Evolutionary conservation across 2,797 vertebrate species (phyloP).

Genomic region (Enteromius fasciolatus): DNA sequence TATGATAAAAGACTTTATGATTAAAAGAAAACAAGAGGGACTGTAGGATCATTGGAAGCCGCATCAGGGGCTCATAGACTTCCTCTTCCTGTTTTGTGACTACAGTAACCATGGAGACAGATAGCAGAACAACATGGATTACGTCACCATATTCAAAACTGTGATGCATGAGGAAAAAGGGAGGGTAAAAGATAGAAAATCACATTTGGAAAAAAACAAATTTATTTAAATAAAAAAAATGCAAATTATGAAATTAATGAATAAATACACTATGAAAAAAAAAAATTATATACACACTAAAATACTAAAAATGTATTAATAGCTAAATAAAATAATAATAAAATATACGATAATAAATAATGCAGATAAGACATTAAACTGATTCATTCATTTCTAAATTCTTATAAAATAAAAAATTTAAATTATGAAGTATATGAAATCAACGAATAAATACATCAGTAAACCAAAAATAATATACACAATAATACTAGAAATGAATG

Average conservation of each 20-base stretch:
- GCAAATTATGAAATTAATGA: not conserved
- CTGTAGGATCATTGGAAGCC: not conserved
- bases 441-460: too few species aligned
- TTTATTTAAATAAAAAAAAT: not conserved
- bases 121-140: constrained; percentile 18
- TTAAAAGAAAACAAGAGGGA: constrained; percentile 8
- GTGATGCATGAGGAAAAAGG: not conserved
- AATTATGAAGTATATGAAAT: too few species aligned
- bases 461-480: not conserved
- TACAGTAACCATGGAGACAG: constrained; percentile 51
- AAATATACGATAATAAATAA: too few species aligned
- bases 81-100: constrained; percentile 59
- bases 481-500: not conserved
- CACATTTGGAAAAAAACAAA: not conserved
- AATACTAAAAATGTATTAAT: too few species aligned
- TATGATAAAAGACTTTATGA: not conserved
- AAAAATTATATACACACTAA: too few species aligned
- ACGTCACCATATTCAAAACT: constrained; percentile 27
- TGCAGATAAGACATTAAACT: too few species aligned
- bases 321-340: not conserved
- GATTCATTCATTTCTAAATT: too few species aligned
- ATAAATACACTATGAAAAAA: not conserved
- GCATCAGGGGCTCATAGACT: constrained; percentile 44
- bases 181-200: not conserved
- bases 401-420: too few species aligned